Conservation (phyloP, 2,113 vertebrate genomes). For the Melospiza melodia region DNA sequence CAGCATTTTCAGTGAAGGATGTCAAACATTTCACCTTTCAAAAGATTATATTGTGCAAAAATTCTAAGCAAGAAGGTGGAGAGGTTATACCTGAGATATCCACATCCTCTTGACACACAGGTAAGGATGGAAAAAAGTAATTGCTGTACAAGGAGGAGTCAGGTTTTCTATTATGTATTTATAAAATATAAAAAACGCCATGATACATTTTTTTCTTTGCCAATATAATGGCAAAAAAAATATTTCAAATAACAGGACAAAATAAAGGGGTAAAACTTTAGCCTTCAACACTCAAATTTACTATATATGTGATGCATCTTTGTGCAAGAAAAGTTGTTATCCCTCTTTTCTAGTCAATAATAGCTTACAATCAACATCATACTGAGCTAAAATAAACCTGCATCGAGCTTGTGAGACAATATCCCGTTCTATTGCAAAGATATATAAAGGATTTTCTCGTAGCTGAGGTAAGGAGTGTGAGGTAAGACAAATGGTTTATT, state of each 20-base stretch:
- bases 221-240: neutral
- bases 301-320: neutral
- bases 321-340: neutral
- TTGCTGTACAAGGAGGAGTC: neutral
- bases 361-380: neutral
- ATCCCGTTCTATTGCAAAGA: neutral
- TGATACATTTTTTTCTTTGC: neutral
- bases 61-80: constrained; percentile 2
- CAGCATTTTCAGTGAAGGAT: constrained; percentile 36
- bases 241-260: neutral
- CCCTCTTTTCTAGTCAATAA: neutral
- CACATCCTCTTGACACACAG: neutral
- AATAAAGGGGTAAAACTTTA: neutral
- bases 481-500: neutral
- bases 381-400: neutral
- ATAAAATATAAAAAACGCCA: neutral
- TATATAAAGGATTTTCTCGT: neutral
- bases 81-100: neutral
- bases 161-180: neutral
- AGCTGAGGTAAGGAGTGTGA: neutral
- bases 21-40: constrained; percentile 54
- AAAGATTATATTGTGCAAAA: constrained; percentile 43
- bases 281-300: neutral
- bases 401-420: neutral
- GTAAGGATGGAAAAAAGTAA: neutral